A percentile compares a stretch with the other conserved stretches of the same genome.
Conservation (phyloP, 2,888 invertebrate species). For the Ligdia adustata region DNA sequence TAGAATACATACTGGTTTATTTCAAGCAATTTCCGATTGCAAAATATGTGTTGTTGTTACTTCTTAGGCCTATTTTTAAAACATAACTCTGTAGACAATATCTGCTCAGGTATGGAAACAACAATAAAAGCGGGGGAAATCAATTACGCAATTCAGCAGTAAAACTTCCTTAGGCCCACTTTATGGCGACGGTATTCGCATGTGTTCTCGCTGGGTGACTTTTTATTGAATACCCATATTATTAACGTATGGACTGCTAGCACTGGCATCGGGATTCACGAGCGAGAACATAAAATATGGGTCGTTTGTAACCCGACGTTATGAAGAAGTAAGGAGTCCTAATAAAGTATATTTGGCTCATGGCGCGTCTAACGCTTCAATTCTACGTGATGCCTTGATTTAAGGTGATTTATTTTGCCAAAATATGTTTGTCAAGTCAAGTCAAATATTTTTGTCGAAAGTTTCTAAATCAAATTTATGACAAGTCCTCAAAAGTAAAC, state of each 20-base stretch:
- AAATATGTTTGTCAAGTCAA: background rate
- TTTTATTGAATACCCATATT: constrained; percentile 54
- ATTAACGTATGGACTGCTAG: constrained; percentile 42
- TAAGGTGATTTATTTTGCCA: background rate
- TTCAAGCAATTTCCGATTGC: no score
- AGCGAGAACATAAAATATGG: constrained; percentile 33
- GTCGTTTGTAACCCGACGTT: constrained; percentile 28
- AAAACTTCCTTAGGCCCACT: constrained; percentile 50
- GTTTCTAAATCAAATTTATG: no score
- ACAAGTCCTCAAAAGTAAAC: no score
- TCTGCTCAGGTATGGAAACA: constrained; percentile 34
- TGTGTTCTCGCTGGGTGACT: constrained; percentile 49
- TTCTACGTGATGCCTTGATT: background rate
- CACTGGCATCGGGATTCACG: constrained; percentile 39
- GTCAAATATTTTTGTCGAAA: no score
- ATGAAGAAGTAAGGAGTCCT: constrained; percentile 31
- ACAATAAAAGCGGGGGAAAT: constrained; percentile 43
- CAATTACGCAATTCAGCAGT: constrained; percentile 51
- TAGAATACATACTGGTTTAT: no score
- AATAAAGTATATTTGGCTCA: constrained; percentile 19
- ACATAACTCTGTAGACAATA: no score
- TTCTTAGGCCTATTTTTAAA: no score
- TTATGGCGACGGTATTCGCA: constrained; percentile 53
- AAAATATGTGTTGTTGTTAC: no score
- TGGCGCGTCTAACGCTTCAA: constrained; percentile 11